Evolutionary conservation across 1,140 invertebrate species (phyloP), one percentile per base, ranked within the genome.

Genomic region (Camponotus floridanus): DNA sequence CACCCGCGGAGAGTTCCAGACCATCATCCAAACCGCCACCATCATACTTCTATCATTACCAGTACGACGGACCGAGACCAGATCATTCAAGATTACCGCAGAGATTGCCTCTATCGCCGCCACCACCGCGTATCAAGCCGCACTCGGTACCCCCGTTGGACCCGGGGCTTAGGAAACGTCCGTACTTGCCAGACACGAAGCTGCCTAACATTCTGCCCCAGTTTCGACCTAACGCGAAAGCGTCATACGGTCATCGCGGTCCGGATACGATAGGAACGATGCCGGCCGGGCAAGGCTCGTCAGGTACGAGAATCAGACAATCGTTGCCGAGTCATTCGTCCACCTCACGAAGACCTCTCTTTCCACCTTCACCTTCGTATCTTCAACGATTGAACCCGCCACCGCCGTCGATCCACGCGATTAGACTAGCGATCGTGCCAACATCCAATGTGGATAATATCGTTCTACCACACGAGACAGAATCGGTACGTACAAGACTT

Each of bases 151-250:
- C 86, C 6, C 18, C 86, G 11, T 94, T 95, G 9, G 74, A 93
- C n/a, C 83, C 93, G 0, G 92, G 90, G 0, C 93, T 93, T 18
- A 95, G 95, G 13, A 93, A 95, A 84, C 93, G 95, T 31, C 94
- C 95, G 7, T 85, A 93, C 39, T 80, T 92, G n/a, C 86, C 92
- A 73, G 94, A 95, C 31, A 61, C 89, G 0, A 96, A 96, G 85
- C 87, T 97, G 64, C 97, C 97, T 0, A 97, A 97, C 87, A 97
- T 97, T 87, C 88, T 97, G 48, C 97, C 97, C 0, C 97, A 97
- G 89, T 97, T 97, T 79, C 94, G 97, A 70, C 97, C 97, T 0
- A 97, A 97, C 86, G 96, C 96, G 0, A 96, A 96, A 88, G 93
- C 96, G 3, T 96, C 96, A 0, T 94, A 95, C 26, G 95, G 95